Evolutionary conservation across 2,888 invertebrate species (phyloP), one percentile per base, ranked within the genome.

Genomic region (Drosophila planitibia): DNA sequence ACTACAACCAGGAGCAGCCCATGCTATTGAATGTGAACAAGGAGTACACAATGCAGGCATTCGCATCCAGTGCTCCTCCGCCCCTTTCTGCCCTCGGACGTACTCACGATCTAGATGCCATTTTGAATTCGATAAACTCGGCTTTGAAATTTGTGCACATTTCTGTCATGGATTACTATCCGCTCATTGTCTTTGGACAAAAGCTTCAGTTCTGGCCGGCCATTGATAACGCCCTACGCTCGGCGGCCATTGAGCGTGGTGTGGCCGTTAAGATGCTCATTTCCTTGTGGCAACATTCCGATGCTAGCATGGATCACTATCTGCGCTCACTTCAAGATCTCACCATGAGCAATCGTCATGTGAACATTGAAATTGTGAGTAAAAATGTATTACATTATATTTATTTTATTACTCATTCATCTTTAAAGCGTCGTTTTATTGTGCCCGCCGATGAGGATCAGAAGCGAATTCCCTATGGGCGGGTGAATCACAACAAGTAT

Each of bases 401-500:
- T 59, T 28, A 19, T 33, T 33, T 22, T 12, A n/a, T 39, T 4
- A 55, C 28, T 35, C 6, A 22, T 10, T 14, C 14, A 30, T 47
- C n/a, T 33, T 60, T 55, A 4, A 30, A 87, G 87, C 87, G 87
- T 7, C 95, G 97, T 70, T 99, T 99, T 93, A 94, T 96, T 76
- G 98, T 99, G 3, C 99, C 99, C 0, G 95, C 95, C 0, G 96
- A 96, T 33, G 94, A 95, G 1, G 96, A 96, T 30, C 97, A 98
- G 91, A 94, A 95, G 63, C 96, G 96, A 91, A 98, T 99, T 80
- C 99, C 99, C 0, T 98, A 94, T 94, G 96, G 96, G 0, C 95
- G 99, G 62, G 99, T 99, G 0, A 99, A 99, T 94, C 99, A 99
- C 93, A 99, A 98, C 94, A 99, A 99, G 91, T 99, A 99, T 93